These are phyloP conservation scores for Timandra comae DNA, from an alignment of 2,888 invertebrate species.

Conservation along the genomic window DNA sequence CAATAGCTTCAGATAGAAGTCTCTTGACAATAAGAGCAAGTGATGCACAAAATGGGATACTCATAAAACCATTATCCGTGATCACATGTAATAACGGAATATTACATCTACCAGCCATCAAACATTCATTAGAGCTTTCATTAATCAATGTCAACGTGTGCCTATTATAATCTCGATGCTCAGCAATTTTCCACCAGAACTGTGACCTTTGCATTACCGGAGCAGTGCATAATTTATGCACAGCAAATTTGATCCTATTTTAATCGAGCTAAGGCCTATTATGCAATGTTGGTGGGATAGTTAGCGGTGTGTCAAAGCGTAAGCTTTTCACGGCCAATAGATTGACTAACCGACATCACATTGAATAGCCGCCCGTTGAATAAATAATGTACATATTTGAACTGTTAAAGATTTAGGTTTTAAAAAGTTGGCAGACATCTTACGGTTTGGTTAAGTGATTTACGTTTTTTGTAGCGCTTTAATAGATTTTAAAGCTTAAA, in stretches of 20 bases:
- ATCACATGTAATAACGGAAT: too few species aligned
- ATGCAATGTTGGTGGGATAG: conserved; percentile 8
- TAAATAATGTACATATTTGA: too few species aligned
- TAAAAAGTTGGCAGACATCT: too few species aligned
- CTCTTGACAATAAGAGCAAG: too few species aligned
- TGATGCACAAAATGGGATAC: too few species aligned
- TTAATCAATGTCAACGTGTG: conserved; percentile 20
- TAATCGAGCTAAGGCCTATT: conserved; percentile 18
- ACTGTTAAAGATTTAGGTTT: too few species aligned
- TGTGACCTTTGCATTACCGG: conserved; percentile 35
- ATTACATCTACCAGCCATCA: conserved; percentile 2
- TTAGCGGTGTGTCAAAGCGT: conserved; percentile 17
- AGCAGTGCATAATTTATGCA: conserved; percentile 20
- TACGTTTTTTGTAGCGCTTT: too few species aligned
- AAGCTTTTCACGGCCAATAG: conserved; percentile 44
- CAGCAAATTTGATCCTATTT: conserved; percentile 16
- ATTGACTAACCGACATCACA: conserved; percentile 22
- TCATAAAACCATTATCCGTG: too few species aligned
- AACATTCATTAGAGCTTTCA: conserved; percentile 6
- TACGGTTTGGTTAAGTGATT: too few species aligned
- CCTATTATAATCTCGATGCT: conserved; percentile 20
- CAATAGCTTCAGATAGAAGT: too few species aligned
- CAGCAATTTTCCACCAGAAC: background rate
- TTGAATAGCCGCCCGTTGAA: too few species aligned
- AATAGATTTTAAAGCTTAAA: too few species aligned